Percentiles rank a stretch among this genome's conserved stretches.
Conservation (phyloP, 2,113 vertebrate species). For the Motacilla tschutschensis region DNA sequence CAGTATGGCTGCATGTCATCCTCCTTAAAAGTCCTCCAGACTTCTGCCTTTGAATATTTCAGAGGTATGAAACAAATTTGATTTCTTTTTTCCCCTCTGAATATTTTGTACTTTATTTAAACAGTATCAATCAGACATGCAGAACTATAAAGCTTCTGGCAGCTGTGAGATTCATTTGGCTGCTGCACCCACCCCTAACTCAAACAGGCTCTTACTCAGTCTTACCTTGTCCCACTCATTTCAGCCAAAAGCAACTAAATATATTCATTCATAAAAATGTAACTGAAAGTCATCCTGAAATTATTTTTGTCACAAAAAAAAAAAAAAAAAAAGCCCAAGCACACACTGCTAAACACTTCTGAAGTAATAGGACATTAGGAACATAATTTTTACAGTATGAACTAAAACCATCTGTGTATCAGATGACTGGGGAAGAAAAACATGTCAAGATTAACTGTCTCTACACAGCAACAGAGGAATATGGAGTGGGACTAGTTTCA, state of each 20-base stretch:
- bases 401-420: background rate
- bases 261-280: background rate
- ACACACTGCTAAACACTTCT: background rate
- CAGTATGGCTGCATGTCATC: background rate
- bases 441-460: background rate
- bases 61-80: background rate
- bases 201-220: background rate
- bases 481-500: background rate
- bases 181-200: background rate
- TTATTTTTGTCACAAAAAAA: background rate
- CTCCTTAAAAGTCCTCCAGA: background rate
- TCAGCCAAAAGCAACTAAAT: background rate
- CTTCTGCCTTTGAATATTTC: background rate
- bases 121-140: background rate
- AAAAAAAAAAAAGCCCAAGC: rapidly evolving
- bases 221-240: background rate
- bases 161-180: background rate
- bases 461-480: background rate
- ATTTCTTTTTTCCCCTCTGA: background rate
- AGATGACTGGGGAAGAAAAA: background rate
- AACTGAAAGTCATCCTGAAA: background rate
- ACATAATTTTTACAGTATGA: background rate
- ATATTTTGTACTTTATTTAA: background rate
- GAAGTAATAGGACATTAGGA: background rate
- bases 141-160: background rate